Evolutionary conservation across 2,113 vertebrate genomes (phyloP).

Genomic region (Catharus fuscescens): DNA sequence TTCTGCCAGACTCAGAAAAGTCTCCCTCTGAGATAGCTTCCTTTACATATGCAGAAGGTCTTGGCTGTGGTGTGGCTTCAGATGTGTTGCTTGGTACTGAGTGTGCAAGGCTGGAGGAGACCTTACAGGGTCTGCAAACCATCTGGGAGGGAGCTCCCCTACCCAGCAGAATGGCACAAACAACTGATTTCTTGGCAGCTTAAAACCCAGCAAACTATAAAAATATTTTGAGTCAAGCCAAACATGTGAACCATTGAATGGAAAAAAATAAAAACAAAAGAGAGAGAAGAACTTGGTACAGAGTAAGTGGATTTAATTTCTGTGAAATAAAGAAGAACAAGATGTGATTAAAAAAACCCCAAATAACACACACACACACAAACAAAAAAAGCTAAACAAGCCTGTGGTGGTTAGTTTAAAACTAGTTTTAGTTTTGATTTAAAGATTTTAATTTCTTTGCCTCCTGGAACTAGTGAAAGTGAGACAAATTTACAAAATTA

Average conservation of each 20-base stretch:
- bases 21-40: neutral
- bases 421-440: neutral
- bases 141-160: neutral
- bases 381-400: neutral
- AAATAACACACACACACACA: too few species aligned
- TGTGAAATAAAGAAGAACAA: neutral
- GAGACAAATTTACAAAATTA: neutral
- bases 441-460: neutral
- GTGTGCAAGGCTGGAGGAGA: too few species aligned
- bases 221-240: neutral
- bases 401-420: neutral
- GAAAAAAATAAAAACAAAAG: neutral
- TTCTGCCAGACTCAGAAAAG: constrained; percentile 30
- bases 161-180: neutral
- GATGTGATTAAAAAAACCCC: neutral
- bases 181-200: neutral
- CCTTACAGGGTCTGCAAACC: neutral
- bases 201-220: neutral
- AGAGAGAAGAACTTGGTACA: neutral
- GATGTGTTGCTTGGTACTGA: neutral
- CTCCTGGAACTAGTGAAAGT: neutral
- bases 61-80: neutral
- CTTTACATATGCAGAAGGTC: neutral
- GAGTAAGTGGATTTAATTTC: neutral
- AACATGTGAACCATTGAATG: neutral